Evolutionary conservation across 2,888 invertebrate genomes (phyloP).

Genomic region (Elmis aenea): DNA sequence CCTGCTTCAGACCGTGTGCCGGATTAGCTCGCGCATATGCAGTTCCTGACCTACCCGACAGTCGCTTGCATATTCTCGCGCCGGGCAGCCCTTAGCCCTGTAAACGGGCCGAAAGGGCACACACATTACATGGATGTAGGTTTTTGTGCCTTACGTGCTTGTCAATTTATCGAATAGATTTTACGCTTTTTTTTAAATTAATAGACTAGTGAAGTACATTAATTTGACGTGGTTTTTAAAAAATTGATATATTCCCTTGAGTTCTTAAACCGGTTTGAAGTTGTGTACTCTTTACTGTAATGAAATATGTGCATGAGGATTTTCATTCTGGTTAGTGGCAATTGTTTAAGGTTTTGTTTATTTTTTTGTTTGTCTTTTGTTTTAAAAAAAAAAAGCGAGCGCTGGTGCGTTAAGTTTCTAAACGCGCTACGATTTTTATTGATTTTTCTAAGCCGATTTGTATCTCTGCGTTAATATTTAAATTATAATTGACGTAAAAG

Average conservation of each 20-base stretch:
- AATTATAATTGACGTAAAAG: conserved; percentile 1
- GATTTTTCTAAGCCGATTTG: too few species aligned
- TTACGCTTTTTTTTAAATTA: conserved; percentile 6
- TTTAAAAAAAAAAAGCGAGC: conserved; percentile 4
- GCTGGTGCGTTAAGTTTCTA: too few species aligned
- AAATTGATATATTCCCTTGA: conserved; percentile 19
- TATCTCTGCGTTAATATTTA: too few species aligned
- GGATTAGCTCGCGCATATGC: conserved; percentile 43
- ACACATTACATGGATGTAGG: conserved; percentile 35
- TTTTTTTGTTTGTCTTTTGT: conserved; percentile 2
- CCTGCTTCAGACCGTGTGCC: conserved; percentile 22
- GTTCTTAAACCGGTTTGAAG: conserved; percentile 23
- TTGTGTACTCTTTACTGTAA: conserved; percentile 27
- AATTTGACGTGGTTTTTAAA: conserved; percentile 8
- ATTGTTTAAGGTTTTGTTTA: conserved; percentile 18
- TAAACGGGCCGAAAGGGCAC: conserved; percentile 40
- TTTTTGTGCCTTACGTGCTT: conserved; percentile 26
- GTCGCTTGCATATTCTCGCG: conserved; percentile 43
- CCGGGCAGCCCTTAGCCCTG: conserved; percentile 41
- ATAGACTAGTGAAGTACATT: conserved; percentile 12
- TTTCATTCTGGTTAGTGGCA: conserved; percentile 32
- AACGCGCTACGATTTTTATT: too few species aligned
- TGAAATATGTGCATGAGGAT: conserved; percentile 40
- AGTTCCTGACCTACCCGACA: conserved; percentile 47
- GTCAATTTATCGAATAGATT: conserved; percentile 4